Base-by-base conservation (phyloP, 2,888 invertebrate genomes). In the Pollenia angustigena region DNA sequence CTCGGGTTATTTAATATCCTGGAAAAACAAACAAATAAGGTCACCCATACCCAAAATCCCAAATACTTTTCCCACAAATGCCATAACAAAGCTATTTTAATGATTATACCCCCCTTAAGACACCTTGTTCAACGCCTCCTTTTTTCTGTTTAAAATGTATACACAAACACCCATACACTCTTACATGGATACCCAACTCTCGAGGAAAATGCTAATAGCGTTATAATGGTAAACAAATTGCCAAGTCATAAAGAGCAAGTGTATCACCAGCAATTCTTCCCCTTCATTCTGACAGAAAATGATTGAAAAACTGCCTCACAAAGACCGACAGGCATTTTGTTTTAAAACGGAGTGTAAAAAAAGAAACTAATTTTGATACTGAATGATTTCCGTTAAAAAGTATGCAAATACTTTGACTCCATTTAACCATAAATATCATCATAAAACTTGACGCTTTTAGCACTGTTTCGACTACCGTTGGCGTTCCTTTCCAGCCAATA, bases 171-270 rank as follows among this genome's bases (percentile, higher is more conserved):
- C 18, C 48, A 54, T 14, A 1, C 54, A 68, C n/a, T 56, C 56
- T 75, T n/a, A 48, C 66, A 16, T 32, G 16, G 23, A n/a, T 32
- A 58, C 40, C 32, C 32, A 78, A 23, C 58, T 42, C 64, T 68
- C 54, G 44, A 92, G 89, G 89, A 91, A 90, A 92, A 92, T 92
- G 92, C 92, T 92, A 92, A 92, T 92, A 90, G 90, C 90, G 91
- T 91, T 90, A 92, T 92, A 91, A 92, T 91, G 90, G 90, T 90
- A 89, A 89, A 89, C 89, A 89, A 89, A 89, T 89, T 89, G 88
- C 89, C 89, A 85, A 88, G 87, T 78, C 83, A 85, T 80, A 83
- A 76, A 83, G 82, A 80, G 80, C 74, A 85, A 85, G 71, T 78
- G 87, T 82, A 83, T 83, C 82, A 82, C 85, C 79, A 86, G 79